Evolutionary conservation across 2,797 vertebrate species (phyloP), one percentile per base, ranked within the genome.

Genomic region (Gymnopithys bicolor): DNA sequence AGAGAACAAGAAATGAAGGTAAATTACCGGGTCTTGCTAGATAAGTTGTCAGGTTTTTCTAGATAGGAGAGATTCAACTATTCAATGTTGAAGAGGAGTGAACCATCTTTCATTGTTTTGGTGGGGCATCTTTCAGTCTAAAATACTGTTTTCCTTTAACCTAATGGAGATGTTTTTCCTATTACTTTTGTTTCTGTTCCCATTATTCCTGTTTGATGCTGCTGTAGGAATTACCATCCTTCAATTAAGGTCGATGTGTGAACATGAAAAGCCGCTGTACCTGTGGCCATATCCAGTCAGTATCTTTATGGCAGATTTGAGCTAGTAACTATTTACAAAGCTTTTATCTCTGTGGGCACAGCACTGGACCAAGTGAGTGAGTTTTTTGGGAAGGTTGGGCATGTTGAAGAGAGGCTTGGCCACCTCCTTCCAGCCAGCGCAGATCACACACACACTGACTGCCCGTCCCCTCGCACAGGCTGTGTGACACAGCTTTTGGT

Each of bases 381-480:
- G 30, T 4, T 52, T 77, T 55, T 6, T 5, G 8, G 48, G 52
- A 77, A 51, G 71, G 51, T 11, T n/a, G n/a, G 39, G 21, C 1
- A 0, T 3, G 14, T 41, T 17, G 39, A 60, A 15, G 2, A 6
- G 53, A 52, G 77, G 55, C 68, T 69, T 10, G 39, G 28, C 43
- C 55, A 21, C n/a, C 24, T 41, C 41, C 33, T 75, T 73, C 32
- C 77, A 71, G 49, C 12, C 66, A 32, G 62, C 14, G 11, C 32
- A 37, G 58, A 32, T 58, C 59, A 24, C 78, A 13, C 1, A 3
- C 2, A 17, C 32, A 3, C 2, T 1, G 30, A 7, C 46, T 55
- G 53, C 16, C 37, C 63, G 3, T 32, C 1, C 11, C 2, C 28
- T 13, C 1, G 0, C 22, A 25, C 28, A 13, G 45, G 5, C 10